Conservation (phyloP, 2,113 vertebrate species). For the Myotis davidii region DNA sequence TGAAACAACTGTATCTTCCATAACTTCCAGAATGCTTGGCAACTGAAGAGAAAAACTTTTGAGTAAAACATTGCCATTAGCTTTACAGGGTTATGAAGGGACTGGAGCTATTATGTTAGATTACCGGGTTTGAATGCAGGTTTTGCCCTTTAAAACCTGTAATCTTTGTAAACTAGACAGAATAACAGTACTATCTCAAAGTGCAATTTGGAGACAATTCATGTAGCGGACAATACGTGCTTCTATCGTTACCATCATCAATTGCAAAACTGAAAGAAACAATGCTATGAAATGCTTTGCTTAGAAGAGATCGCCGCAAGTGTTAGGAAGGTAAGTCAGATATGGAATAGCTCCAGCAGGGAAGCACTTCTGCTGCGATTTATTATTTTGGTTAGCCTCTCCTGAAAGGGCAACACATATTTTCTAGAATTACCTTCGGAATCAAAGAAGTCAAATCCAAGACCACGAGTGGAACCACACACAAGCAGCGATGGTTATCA, state of each 20-base stretch:
- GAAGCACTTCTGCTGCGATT: background rate
- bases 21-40: constrained; percentile 33
- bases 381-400: background rate
- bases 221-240: background rate
- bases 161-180: background rate
- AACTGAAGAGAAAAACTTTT: background rate
- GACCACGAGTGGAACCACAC: background rate
- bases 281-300: background rate
- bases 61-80: background rate
- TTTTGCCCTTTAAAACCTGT: background rate
- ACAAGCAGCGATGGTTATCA: background rate
- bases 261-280: background rate
- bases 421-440: constrained; percentile 33
- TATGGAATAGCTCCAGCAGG: background rate
- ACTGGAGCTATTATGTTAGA: background rate
- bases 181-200: background rate
- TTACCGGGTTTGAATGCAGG: background rate
- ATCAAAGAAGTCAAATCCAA: background rate
- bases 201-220: background rate
- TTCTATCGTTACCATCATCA: background rate
- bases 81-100: background rate
- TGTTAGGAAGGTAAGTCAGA: background rate
- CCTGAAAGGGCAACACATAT: background rate
- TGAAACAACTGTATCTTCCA: background rate
- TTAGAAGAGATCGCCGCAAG: background rate